A percentile compares a stretch with the other conserved stretches of the same genome.
Conservation (phyloP, 2,797 vertebrate species). For the Pogoniulus pusillus region DNA sequence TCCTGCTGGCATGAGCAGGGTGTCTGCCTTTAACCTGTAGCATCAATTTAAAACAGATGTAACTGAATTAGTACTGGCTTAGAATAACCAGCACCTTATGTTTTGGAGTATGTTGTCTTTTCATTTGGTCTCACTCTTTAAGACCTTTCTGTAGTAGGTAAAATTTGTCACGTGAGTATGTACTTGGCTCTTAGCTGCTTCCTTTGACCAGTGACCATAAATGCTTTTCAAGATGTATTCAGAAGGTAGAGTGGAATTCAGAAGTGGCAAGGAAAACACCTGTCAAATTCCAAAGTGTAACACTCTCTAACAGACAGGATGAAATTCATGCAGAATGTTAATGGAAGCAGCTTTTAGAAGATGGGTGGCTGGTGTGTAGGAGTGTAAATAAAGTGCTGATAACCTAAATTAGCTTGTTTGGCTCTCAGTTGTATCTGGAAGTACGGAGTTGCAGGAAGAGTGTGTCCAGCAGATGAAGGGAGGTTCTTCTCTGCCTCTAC, state of each 20-base stretch:
- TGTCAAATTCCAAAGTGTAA: fast-evolving
- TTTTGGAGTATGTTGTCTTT: neutral
- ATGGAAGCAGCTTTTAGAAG: neutral
- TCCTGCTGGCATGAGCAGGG: neutral
- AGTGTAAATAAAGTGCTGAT: neutral
- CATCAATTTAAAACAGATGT: neutral
- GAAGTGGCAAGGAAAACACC: neutral
- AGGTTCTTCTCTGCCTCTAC: too few species aligned
- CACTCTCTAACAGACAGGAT: fast-evolving
- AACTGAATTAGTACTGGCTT: neutral
- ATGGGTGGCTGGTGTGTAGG: neutral
- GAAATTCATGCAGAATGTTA: too few species aligned
- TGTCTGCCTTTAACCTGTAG: neutral
- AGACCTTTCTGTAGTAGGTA: neutral
- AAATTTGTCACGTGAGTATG: neutral
- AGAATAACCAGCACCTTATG: neutral
- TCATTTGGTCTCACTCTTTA: neutral
- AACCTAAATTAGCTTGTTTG: neutral
- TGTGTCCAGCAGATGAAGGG: too few species aligned
- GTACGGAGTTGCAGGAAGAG: neutral
- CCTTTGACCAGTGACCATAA: neutral
- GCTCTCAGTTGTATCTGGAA: neutral
- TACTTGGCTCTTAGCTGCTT: neutral
- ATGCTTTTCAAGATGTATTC: neutral
- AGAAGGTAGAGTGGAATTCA: neutral